phyloP scores from a whole-genome alignment of 2,888 invertebrate species.

The Dascillus cervinus region DNA sequence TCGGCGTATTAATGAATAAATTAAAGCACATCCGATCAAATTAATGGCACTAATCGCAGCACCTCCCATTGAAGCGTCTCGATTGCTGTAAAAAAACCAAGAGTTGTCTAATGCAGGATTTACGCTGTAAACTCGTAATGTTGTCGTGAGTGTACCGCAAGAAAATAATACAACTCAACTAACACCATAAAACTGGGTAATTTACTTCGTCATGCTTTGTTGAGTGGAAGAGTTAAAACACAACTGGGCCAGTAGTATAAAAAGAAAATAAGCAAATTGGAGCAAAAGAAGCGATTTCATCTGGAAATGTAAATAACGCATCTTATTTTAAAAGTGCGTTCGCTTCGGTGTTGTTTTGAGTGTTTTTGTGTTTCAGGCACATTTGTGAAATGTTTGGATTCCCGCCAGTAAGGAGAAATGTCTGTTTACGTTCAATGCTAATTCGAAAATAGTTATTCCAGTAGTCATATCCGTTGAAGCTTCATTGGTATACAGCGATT shows the following conservation, averaged over 20 bases:
- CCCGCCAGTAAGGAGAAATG: constrained; percentile 2
- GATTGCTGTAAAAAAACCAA: no score
- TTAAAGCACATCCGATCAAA: no score
- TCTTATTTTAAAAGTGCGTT: no score
- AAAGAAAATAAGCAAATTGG: constrained; percentile 2
- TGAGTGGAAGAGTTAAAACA: constrained; percentile 7
- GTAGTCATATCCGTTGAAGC: constrained; percentile 3
- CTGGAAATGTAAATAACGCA: no score
- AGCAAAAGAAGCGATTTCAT: no score
- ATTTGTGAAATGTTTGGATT: constrained; percentile 5
- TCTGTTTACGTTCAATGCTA: constrained; percentile 6
- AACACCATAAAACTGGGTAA: constrained; percentile 5
- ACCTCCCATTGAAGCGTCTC: no score
- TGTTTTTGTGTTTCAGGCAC: constrained; percentile 4
- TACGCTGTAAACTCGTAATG: no score
- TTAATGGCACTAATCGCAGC: no score
- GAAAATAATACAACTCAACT: constrained; percentile 7
- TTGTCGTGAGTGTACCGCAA: no score
- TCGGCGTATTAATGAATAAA: no score
- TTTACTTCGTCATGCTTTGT: constrained; percentile 8
- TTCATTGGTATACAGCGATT: neutral
- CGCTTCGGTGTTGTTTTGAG: constrained; percentile 4
- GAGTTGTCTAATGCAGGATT: no score
- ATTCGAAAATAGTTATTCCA: constrained; percentile 6
- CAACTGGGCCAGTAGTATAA: constrained; percentile 12